phyloP scores from a whole-genome alignment of 2,113 vertebrate genomes.

The Proteles cristata region DNA sequence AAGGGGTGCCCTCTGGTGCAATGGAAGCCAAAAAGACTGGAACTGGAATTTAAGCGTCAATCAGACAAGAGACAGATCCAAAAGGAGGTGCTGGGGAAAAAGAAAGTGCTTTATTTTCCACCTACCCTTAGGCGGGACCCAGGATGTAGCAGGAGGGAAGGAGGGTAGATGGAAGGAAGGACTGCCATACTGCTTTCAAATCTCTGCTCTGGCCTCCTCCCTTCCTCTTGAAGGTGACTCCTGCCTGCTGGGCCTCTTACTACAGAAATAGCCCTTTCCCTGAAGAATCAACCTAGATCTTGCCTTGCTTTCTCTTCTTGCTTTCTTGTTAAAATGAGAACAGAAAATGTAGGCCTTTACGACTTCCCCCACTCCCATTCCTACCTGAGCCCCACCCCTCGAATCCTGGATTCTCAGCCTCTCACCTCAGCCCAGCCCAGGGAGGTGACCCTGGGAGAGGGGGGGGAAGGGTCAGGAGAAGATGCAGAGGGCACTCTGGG shows the following conservation, averaged over 20 bases:
- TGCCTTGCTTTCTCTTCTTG: slow-evolving; percentile 47
- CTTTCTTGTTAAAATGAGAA: slow-evolving; percentile 81
- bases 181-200: slow-evolving; percentile 11
- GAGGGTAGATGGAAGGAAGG: slow-evolving; percentile 1
- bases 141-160: background rate
- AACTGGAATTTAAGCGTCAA: background rate
- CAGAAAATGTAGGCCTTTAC: slow-evolving; percentile 50
- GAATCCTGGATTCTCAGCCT: background rate
- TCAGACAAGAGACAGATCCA: background rate
- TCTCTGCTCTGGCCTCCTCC: background rate
- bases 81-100: background rate
- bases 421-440: background rate
- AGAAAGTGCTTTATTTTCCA: background rate
- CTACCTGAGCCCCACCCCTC: background rate
- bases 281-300: slow-evolving; percentile 90
- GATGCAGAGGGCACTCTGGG: background rate
- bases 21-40: background rate
- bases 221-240: slow-evolving; percentile 88
- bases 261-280: slow-evolving; percentile 92
- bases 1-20: background rate
- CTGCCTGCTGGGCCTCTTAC: slow-evolving; percentile 87
- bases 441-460: background rate
- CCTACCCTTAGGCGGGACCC: background rate
- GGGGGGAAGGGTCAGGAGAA: background rate
- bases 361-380: background rate